Conservation (phyloP, 2,797 vertebrate species). For the Poecilia gillii region DNA sequence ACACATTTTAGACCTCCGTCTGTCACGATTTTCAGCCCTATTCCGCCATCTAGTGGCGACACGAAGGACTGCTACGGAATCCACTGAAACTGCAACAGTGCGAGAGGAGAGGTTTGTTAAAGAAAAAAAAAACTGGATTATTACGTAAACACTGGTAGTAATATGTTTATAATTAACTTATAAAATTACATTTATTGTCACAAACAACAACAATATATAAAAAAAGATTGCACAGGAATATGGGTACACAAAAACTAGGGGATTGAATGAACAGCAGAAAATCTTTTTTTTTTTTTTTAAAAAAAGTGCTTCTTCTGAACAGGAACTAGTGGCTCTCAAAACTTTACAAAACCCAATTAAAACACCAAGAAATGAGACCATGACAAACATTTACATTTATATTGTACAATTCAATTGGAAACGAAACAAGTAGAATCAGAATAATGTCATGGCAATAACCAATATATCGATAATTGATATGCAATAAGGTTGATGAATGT, state of each 20-base stretch:
- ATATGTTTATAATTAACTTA: conserved; percentile 11
- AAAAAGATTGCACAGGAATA: background rate
- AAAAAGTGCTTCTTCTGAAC: background rate
- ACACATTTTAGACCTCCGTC: conserved; percentile 4
- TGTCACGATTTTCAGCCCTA: conserved; percentile 49
- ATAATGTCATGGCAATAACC: background rate
- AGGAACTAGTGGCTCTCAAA: background rate
- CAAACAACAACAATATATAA: background rate
- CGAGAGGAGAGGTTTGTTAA: background rate
- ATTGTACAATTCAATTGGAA: background rate
- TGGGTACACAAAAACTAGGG: background rate
- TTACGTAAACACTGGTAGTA: background rate
- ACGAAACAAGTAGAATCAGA: background rate
- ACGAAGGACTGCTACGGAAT: conserved; percentile 24
- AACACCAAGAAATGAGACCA: conserved; percentile 1
- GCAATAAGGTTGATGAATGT: background rate
- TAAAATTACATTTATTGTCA: conserved; percentile 34
- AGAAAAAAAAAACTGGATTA: background rate
- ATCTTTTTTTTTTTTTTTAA: background rate
- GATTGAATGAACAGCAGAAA: background rate
- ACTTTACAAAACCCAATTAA: background rate
- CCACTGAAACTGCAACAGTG: background rate
- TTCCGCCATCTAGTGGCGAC: conserved; percentile 73
- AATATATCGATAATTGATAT: too few species aligned
- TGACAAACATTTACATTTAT: background rate